Percentiles rank a stretch among this genome's conserved stretches.
Conservation (phyloP, 2,797 vertebrate genomes). For the Cryptoprocta ferox region DNA sequence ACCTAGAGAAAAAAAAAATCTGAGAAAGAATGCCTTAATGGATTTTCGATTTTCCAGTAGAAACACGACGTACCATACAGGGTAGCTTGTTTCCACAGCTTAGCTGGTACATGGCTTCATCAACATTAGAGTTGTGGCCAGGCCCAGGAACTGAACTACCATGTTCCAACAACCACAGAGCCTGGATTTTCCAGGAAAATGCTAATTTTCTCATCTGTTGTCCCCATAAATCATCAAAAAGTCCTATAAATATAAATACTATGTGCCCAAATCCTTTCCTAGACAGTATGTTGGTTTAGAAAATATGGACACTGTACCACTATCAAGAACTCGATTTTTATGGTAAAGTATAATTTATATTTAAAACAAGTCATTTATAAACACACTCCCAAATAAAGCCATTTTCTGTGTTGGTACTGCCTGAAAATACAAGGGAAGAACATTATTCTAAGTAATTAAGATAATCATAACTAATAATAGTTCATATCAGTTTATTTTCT, state of each 20-base stretch:
- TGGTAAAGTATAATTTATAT: background rate
- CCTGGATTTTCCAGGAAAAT: conserved; percentile 26
- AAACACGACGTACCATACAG: background rate
- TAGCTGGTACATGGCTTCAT: background rate
- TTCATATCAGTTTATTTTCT: conserved; percentile 28
- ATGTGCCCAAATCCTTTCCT: conserved; percentile 8
- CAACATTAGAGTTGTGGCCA: background rate
- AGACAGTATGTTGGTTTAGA: conserved; percentile 17
- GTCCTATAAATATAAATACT: conserved; percentile 2
- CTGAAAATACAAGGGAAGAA: background rate
- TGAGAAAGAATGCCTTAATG: background rate
- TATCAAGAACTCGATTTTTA: background rate
- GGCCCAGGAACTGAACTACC: background rate
- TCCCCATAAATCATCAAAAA: background rate
- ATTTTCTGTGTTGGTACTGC: background rate
- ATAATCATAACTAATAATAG: background rate
- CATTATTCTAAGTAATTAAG: conserved; percentile 21
- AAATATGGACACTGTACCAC: background rate
- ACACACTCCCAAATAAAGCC: conserved; percentile 18
- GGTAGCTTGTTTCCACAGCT: background rate
- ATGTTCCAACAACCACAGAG: background rate
- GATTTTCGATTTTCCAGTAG: background rate
- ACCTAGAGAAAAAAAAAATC: background rate
- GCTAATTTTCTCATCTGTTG: background rate
- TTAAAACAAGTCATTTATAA: conserved; percentile 8